phyloP scores from a whole-genome alignment of 2,113 vertebrate genomes.

The Arenaria interpres region DNA sequence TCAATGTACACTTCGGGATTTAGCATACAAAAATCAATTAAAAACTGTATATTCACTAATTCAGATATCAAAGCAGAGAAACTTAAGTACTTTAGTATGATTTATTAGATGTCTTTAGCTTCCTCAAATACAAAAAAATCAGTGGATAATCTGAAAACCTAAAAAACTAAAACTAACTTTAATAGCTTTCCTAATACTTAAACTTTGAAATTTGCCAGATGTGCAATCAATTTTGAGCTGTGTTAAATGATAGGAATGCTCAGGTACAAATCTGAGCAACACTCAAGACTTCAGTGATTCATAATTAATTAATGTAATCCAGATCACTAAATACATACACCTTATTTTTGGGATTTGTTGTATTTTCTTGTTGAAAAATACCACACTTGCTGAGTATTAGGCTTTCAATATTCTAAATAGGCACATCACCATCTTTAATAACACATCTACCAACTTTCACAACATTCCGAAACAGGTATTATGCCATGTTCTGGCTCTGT shows the following conservation, averaged over 20 bases:
- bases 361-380: background rate
- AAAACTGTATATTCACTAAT: background rate
- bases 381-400: background rate
- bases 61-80: background rate
- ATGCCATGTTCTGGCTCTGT: background rate
- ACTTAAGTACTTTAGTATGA: background rate
- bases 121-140: background rate
- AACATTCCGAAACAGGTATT: background rate
- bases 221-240: background rate
- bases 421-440: background rate
- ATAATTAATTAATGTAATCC: background rate
- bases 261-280: background rate
- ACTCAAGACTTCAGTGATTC: background rate
- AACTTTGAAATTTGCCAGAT: background rate
- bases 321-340: background rate
- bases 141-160: background rate
- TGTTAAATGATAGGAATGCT: background rate
- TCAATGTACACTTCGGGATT: background rate
- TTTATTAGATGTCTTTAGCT: background rate
- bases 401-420: background rate
- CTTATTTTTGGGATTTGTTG: background rate
- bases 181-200: background rate
- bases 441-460: background rate
- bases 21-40: background rate
- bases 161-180: background rate